Conservation (phyloP, 2,797 vertebrate species). For the Macropus fuliginosus region DNA sequence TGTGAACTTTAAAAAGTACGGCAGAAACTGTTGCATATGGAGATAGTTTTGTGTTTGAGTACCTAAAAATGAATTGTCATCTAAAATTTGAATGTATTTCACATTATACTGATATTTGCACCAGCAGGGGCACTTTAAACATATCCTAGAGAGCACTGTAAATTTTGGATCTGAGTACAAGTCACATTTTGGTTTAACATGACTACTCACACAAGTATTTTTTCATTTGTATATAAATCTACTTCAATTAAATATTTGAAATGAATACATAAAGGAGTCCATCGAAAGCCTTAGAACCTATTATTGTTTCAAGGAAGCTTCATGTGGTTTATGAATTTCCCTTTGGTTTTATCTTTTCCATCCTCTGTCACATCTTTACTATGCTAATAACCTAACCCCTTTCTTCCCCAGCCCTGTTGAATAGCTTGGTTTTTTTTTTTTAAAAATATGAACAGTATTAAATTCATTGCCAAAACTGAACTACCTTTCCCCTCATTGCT, state of each 20-base stretch:
- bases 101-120: constrained; percentile 66
- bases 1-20: constrained; percentile 40
- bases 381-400: constrained; percentile 10
- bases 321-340: constrained; percentile 9
- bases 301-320: constrained; percentile 70
- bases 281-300: constrained; percentile 49
- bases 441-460: fast-evolving
- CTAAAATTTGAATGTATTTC: constrained; percentile 67
- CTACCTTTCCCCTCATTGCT: background rate
- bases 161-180: constrained; percentile 64
- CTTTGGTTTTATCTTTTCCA: background rate
- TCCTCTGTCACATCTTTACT: constrained; percentile 24
- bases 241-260: constrained; percentile 74
- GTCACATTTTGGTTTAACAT: constrained; percentile 67
- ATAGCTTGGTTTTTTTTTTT: constrained; percentile 41
- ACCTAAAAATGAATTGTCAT: constrained; percentile 63
- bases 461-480: background rate
- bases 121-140: constrained; percentile 62
- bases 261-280: constrained; percentile 70
- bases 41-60: constrained; percentile 57
- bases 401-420: background rate
- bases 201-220: constrained; percentile 50
- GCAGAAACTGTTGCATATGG: constrained; percentile 38
- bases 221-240: constrained; percentile 74
- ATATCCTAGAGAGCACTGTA: constrained; percentile 41